Conservation (phyloP, 2,113 vertebrate genomes). For the Aegotheles bennettii region DNA sequence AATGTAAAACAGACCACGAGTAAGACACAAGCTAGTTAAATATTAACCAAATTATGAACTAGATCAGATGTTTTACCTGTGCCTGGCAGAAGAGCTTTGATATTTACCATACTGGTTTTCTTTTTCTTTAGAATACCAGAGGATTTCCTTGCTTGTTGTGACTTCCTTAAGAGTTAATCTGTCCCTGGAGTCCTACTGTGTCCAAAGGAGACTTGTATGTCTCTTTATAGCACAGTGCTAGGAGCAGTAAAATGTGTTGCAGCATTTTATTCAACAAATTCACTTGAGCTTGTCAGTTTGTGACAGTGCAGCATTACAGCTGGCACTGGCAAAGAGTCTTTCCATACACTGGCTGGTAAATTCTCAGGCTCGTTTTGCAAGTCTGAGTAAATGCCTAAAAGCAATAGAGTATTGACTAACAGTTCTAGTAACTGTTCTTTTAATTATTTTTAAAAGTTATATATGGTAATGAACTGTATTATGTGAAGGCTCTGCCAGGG, state of each 20-base stretch:
- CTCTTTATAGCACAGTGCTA: background rate
- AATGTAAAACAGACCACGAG: background rate
- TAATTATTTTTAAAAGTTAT: background rate
- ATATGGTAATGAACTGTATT: background rate
- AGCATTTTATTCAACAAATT: background rate
- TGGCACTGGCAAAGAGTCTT: accelerated
- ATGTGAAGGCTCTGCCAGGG: background rate
- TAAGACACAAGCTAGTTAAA: background rate
- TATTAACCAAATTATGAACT: background rate
- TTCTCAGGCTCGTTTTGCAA: background rate
- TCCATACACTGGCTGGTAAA: background rate
- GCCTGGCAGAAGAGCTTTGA: background rate
- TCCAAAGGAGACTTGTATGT: background rate
- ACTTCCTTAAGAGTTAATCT: background rate
- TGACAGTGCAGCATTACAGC: background rate
- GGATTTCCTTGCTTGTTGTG: background rate
- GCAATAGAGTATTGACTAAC: background rate
- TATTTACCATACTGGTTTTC: background rate
- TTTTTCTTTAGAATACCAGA: background rate
- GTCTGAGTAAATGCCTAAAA: background rate
- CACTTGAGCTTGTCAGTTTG: background rate
- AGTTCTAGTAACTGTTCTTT: background rate
- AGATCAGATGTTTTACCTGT: background rate
- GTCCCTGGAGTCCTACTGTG: background rate
- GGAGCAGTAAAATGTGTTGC: background rate